phyloP scores from a whole-genome alignment of 1,140 invertebrate genomes.

The Sycophaga agraensis region DNA sequence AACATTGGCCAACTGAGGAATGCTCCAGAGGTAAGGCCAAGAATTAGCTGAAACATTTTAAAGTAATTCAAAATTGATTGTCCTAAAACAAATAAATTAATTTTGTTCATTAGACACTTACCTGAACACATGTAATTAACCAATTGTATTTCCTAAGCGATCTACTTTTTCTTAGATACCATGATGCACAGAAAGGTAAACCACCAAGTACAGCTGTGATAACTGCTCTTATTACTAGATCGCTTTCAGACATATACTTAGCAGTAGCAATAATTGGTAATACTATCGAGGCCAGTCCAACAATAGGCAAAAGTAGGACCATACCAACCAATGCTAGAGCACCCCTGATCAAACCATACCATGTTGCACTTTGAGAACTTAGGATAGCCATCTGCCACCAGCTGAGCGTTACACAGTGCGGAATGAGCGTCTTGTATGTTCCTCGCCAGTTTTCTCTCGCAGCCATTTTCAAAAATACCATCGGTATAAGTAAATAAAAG shows the following conservation, averaged over 20 bases:
- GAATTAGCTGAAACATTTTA: slow-evolving; percentile 36
- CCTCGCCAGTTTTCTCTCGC: slow-evolving; percentile 74
- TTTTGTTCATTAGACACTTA: slow-evolving; percentile 37
- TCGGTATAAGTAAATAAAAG: slow-evolving; percentile 75
- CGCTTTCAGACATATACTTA: slow-evolving; percentile 69
- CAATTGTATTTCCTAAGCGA: slow-evolving; percentile 59
- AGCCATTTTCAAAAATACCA: slow-evolving; percentile 73
- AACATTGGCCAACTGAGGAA: slow-evolving; percentile 58
- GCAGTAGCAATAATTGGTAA: slow-evolving; percentile 72
- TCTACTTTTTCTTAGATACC: slow-evolving; percentile 64
- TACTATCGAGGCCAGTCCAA: slow-evolving; percentile 72
- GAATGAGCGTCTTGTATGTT: slow-evolving; percentile 74
- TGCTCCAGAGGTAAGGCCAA: slow-evolving; percentile 50
- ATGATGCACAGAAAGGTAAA: slow-evolving; percentile 63
- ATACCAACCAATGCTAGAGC: slow-evolving; percentile 75
- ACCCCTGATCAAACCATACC: slow-evolving; percentile 75
- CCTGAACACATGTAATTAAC: slow-evolving; percentile 68
- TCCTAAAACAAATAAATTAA: background rate
- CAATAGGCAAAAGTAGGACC: slow-evolving; percentile 74
- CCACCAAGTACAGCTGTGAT: slow-evolving; percentile 61
- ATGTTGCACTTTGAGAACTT: slow-evolving; percentile 77
- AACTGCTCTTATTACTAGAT: slow-evolving; percentile 62
- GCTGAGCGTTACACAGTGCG: slow-evolving; percentile 82
- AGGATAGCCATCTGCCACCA: slow-evolving; percentile 84
- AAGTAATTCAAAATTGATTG: background rate